Base-by-base conservation (phyloP, 2,113 vertebrate species). In the Epinephelus cyanopodus region DNA sequence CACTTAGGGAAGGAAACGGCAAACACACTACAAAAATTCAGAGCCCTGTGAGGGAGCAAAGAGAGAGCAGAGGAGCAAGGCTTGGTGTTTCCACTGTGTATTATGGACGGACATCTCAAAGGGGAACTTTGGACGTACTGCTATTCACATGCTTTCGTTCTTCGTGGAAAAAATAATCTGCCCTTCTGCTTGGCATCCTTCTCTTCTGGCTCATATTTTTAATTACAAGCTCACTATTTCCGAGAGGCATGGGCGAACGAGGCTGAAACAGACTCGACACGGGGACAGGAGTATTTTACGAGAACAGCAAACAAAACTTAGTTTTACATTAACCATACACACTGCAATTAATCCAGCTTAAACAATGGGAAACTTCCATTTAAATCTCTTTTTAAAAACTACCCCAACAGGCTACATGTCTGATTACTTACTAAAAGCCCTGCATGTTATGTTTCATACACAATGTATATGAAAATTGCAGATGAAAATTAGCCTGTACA, bases 211-310 rank as follows among this genome's bases (percentile, higher is more conserved):
- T 83, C 70, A 45, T 69, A 74, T 68, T 75, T 82, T 45, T 52
- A 65, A 73, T 77, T 52, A 67, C 48, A 85, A 78, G 73, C 77
- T 92, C 77, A 89, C 47, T 86, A 62, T 92, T 93, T 90, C 88
- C 86, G 81, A 53, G 66, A 74, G 50, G 67, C 58, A 29, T 47
- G 60, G 53, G 71, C 64, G 85, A 91, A 37, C 1, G 7, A 50
- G 66, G 42, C 65, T 56, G 61, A 45, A 83, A 60, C 15, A 39
- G 27, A 57, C 37, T 64, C n/a, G 27, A 61, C 6, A 56, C 13
- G 9, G 23, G 23, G 69, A 73, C 0, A 2, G n/a, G 45, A 1
- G 0, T 19, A 33, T 42, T 88, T 80, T 48, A 61, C 64, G 25
- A 79, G 27, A 60, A 48, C 0, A 1, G 58, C 58, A 64, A 77